Conservation (phyloP, 2,113 vertebrate genomes). For the Halichoeres trimaculatus region DNA sequence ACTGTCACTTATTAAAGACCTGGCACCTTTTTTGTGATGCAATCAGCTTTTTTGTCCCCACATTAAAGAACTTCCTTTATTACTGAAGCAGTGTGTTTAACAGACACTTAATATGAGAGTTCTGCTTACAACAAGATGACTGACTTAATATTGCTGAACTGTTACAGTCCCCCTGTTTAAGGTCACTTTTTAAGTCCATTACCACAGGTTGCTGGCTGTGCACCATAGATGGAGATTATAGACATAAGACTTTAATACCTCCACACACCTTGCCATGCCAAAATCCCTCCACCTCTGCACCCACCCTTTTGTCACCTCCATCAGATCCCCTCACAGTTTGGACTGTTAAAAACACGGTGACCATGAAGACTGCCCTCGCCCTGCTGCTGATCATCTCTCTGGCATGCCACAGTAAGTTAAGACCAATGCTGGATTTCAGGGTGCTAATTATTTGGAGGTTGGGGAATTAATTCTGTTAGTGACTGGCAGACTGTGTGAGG, state of each 20-base stretch:
- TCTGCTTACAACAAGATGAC: neutral
- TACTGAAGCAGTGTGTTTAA: neutral
- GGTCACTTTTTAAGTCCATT: slow-evolving; percentile 75
- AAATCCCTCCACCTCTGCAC: slow-evolving; percentile 24
- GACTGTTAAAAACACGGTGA: slow-evolving; percentile 41
- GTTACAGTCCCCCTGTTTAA: slow-evolving; percentile 41
- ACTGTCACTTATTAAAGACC: no score
- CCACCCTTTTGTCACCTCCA: slow-evolving; percentile 9
- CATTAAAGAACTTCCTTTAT: neutral
- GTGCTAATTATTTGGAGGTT: neutral
- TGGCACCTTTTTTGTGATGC: no score
- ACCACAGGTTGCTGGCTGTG: slow-evolving; percentile 75
- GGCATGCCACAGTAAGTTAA: slow-evolving; percentile 82
- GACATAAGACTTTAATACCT: slow-evolving; percentile 76
- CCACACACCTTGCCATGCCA: slow-evolving; percentile 44
- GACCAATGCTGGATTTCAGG: neutral
- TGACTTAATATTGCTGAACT: neutral
- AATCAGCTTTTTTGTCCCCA: neutral
- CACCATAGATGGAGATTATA: slow-evolving; percentile 81
- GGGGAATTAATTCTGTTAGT: neutral
- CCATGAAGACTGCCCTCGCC: slow-evolving; percentile 81
- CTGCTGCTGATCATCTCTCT: slow-evolving; percentile 79
- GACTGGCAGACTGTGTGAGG: neutral
- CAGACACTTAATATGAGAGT: slow-evolving; percentile 3
- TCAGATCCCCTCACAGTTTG: slow-evolving; percentile 34